A percentile compares a stretch with the other conserved stretches of the same genome.
Conservation (phyloP, 2,888 invertebrate genomes). For the Halocaridina rubra region DNA sequence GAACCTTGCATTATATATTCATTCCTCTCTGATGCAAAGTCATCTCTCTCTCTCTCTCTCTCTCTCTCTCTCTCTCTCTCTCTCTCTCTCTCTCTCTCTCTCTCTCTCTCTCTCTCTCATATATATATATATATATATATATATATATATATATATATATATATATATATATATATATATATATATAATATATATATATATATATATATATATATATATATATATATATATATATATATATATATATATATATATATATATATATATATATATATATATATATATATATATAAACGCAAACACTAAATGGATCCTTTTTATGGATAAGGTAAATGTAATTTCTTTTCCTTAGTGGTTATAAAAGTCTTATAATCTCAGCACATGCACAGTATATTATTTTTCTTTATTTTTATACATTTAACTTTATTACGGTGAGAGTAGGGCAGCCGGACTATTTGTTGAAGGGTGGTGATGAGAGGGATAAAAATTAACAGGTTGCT, state of each 20-base stretch:
- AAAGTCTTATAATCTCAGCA: too few relatives aligned
- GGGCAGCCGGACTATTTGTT: too few relatives aligned
- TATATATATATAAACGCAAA: background rate
- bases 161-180: background rate
- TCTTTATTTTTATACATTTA: too few relatives aligned
- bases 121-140: too few relatives aligned
- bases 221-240: background rate
- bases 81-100: too few relatives aligned
- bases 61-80: background rate
- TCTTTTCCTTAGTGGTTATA: background rate
- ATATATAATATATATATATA: background rate
- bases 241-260: background rate
- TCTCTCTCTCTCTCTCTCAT: too few relatives aligned
- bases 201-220: slow-evolving; percentile 9
- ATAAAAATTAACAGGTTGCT: too few relatives aligned
- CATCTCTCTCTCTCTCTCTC: background rate
- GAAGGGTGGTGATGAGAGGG: too few relatives aligned
- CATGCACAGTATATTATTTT: too few relatives aligned
- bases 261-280: background rate
- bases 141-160: background rate
- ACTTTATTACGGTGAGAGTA: too few relatives aligned
- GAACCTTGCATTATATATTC: too few relatives aligned
- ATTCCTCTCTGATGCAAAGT: background rate
- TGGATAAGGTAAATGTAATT: background rate
- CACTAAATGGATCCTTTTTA: background rate